These are phyloP conservation scores for Teleopsis dalmanni DNA, from an alignment of 1,140 invertebrate genomes.

Conservation along the genomic window DNA sequence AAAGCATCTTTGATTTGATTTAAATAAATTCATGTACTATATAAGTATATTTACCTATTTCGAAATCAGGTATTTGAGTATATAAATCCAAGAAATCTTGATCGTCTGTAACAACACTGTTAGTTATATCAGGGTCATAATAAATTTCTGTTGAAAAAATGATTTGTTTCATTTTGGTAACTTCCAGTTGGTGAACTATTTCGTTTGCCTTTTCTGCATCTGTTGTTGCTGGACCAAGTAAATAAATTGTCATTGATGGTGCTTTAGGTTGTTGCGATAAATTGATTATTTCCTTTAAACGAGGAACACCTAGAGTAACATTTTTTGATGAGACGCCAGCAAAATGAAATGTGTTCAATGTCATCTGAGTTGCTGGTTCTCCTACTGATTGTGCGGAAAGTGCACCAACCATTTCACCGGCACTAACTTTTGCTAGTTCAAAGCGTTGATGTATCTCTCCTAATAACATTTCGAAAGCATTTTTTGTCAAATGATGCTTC, in stretches of 20 bases:
- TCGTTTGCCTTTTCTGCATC: constrained; percentile 98
- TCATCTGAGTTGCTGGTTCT: constrained; percentile 99
- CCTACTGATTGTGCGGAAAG: constrained; percentile 94
- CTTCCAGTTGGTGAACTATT: constrained; percentile 90
- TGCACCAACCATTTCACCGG: constrained; percentile 97
- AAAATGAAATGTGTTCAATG: constrained; percentile 99
- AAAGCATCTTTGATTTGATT: no score
- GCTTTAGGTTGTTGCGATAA: constrained; percentile 97
- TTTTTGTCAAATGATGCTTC: constrained; percentile 80
- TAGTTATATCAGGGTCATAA: constrained; percentile 96
- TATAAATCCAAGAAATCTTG: constrained; percentile 98
- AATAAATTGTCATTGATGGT: constrained; percentile 92
- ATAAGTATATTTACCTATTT: constrained; percentile 66
- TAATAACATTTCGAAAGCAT: constrained; percentile 97
- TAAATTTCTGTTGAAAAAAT: constrained; percentile 97
- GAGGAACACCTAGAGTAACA: constrained; percentile 95
- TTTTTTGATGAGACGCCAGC: constrained; percentile 99
- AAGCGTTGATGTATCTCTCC: constrained; percentile 97
- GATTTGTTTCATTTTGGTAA: constrained; percentile 93
- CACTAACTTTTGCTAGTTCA: constrained; percentile 84
- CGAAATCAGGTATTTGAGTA: constrained; percentile 99
- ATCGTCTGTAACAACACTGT: constrained; percentile 94
- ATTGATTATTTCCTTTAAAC: constrained; percentile 95
- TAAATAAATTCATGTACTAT: no score
- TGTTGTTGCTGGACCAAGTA: constrained; percentile 82